Conservation (phyloP, 1,140 invertebrate genomes). For the Drosophila sturtevanti region DNA sequence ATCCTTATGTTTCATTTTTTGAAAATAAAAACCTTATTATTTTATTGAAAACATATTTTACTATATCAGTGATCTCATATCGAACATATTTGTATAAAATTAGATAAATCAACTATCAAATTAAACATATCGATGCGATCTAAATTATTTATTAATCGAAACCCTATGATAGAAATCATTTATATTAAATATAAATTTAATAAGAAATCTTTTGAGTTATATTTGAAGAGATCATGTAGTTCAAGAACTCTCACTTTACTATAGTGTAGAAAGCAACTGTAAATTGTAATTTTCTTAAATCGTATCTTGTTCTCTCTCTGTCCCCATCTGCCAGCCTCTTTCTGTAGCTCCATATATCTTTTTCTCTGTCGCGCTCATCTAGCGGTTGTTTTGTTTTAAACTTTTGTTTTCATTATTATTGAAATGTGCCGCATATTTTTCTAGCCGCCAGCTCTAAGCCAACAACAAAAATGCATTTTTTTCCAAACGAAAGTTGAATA, state of each 20-base stretch:
- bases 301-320: constrained; percentile 21
- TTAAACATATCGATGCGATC: too few species aligned
- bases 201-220: not conserved
- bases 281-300: constrained; percentile 38
- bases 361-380: constrained; percentile 22
- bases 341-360: constrained; percentile 14
- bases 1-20: too few species aligned
- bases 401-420: constrained; percentile 79
- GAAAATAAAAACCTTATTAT: too few species aligned
- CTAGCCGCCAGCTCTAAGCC: constrained; percentile 61
- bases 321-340: not conserved
- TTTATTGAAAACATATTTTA: too few species aligned
- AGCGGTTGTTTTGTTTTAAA: constrained; percentile 69
- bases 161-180: too few species aligned
- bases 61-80: too few species aligned
- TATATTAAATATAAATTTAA: not conserved
- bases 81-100: too few species aligned
- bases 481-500: constrained; percentile 60
- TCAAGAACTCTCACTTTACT: not conserved
- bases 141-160: too few species aligned
- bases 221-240: not conserved
- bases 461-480: constrained; percentile 39
- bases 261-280: constrained; percentile 35
- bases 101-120: too few species aligned
- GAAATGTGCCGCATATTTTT: constrained; percentile 69